Percentiles rank a stretch among this genome's conserved stretches.
phyloP scores from a whole-genome alignment of 2,113 vertebrate genomes.

The Marcusenius ussheri region DNA sequence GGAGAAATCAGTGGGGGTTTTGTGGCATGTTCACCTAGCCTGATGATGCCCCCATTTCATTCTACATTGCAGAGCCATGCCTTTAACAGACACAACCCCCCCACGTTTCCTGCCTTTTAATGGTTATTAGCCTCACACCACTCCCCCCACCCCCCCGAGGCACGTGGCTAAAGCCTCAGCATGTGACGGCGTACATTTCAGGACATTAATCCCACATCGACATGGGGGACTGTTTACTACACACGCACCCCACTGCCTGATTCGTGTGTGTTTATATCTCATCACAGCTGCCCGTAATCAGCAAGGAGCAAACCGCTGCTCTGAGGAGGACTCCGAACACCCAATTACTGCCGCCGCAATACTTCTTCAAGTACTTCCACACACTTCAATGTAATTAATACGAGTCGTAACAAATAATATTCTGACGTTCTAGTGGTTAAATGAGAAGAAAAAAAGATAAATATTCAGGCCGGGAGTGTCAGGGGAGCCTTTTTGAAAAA shows the following conservation, averaged over 20 bases:
- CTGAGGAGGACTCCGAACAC: slow-evolving; percentile 20
- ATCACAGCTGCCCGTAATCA: slow-evolving; percentile 31
- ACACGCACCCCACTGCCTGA: slow-evolving; percentile 16
- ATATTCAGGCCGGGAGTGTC: neutral
- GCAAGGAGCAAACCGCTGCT: slow-evolving; percentile 20
- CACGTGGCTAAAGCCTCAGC: neutral
- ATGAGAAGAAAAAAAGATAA: neutral
- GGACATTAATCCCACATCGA: neutral
- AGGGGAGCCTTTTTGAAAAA: neutral
- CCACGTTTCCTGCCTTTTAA: neutral
- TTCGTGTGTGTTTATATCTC: slow-evolving; percentile 34
- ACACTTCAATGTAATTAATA: slow-evolving; percentile 31
- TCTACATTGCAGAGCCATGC: too few species aligned
- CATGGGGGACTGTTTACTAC: slow-evolving; percentile 5
- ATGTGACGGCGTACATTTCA: neutral
- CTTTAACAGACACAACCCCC: neutral
- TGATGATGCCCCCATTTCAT: neutral
- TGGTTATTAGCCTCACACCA: neutral
- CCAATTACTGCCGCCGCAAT: slow-evolving; percentile 29
- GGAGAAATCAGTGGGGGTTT: neutral
- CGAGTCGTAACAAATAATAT: slow-evolving; percentile 23
- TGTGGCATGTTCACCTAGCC: neutral
- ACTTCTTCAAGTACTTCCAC: neutral
- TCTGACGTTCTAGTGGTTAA: slow-evolving; percentile 3
- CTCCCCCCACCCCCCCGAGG: neutral